These are phyloP conservation scores for Siniperca undulata DNA, from an alignment of 2,797 vertebrate species.

Conservation along the genomic window DNA sequence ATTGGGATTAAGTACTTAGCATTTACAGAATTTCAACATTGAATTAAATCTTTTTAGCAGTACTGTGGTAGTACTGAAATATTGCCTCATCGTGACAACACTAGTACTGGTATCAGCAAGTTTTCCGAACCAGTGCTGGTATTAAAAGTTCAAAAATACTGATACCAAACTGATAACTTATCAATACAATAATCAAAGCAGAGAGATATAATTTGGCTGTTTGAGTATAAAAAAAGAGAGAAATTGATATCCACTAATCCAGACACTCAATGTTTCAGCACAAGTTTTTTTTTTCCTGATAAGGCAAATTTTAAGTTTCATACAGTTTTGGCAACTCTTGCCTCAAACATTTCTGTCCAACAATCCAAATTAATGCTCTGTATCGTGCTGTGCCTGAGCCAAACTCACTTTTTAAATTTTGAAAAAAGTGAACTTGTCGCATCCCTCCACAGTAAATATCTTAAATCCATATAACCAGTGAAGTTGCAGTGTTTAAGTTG, in stretches of 20 bases:
- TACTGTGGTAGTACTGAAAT: background rate
- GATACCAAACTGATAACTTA: too few species aligned
- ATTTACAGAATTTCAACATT: constrained; percentile 16
- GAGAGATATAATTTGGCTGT: background rate
- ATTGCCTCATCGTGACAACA: constrained; percentile 4
- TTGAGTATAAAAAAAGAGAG: background rate
- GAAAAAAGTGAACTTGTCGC: background rate
- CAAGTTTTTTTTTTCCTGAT: constrained; percentile 2
- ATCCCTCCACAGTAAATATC: background rate
- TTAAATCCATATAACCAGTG: constrained; percentile 31
- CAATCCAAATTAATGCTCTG: background rate
- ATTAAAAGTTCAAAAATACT: background rate
- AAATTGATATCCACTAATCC: background rate
- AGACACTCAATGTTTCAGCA: background rate
- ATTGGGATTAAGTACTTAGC: constrained; percentile 28
- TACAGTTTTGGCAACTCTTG: background rate
- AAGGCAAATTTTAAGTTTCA: constrained; percentile 16
- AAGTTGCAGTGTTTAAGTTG: constrained; percentile 39
- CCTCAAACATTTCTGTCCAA: constrained; percentile 16
- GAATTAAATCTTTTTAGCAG: constrained; percentile 22
- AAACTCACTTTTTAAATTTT: constrained; percentile 9
- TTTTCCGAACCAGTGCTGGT: background rate
- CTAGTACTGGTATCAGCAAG: background rate
- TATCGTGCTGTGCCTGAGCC: background rate
- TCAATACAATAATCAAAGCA: constrained; percentile 1